Evolutionary conservation across 2,113 vertebrate genomes (phyloP).

Genomic region (Pterophyllum scalare): DNA sequence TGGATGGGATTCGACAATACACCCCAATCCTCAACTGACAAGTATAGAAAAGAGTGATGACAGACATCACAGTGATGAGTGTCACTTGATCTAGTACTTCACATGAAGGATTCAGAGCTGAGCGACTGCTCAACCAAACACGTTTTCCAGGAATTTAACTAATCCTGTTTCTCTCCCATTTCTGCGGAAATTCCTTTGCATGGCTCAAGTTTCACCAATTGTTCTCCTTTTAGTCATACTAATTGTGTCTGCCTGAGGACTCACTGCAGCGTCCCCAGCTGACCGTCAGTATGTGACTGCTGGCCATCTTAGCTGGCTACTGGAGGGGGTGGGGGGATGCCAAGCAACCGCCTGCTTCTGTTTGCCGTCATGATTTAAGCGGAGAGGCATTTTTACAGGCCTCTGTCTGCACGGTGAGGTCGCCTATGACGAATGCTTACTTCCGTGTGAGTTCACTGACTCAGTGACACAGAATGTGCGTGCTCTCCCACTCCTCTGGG

Average conservation of each 20-base stretch:
- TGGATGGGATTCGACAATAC: not conserved
- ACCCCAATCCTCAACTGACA: not conserved
- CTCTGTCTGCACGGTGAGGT: constrained; percentile 46
- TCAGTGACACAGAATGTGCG: constrained; percentile 67
- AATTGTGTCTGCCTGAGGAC: constrained; percentile 33
- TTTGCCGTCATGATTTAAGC: constrained; percentile 67
- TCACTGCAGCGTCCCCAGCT: constrained; percentile 25
- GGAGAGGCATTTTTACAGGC: constrained; percentile 61
- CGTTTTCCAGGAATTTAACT: not conserved
- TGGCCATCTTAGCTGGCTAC: constrained; percentile 41
- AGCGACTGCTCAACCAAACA: not conserved
- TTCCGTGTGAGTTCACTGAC: constrained; percentile 53
- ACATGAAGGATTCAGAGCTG: constrained; percentile 4
- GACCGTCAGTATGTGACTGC: constrained; percentile 34
- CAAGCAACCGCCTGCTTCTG: constrained; percentile 59
- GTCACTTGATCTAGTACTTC: constrained; percentile 19
- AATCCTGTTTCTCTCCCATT: constrained; percentile 10
- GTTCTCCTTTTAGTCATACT: constrained; percentile 42
- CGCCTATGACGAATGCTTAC: constrained; percentile 53
- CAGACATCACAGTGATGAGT: constrained; percentile 14
- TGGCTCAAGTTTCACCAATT: constrained; percentile 40
- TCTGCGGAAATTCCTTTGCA: constrained; percentile 58
- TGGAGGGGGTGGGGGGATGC: constrained; percentile 32
- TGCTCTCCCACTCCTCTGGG: constrained; percentile 50
- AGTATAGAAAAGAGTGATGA: not conserved